Conservation (phyloP, 2,797 vertebrate species). For the Meda fulgida region DNA sequence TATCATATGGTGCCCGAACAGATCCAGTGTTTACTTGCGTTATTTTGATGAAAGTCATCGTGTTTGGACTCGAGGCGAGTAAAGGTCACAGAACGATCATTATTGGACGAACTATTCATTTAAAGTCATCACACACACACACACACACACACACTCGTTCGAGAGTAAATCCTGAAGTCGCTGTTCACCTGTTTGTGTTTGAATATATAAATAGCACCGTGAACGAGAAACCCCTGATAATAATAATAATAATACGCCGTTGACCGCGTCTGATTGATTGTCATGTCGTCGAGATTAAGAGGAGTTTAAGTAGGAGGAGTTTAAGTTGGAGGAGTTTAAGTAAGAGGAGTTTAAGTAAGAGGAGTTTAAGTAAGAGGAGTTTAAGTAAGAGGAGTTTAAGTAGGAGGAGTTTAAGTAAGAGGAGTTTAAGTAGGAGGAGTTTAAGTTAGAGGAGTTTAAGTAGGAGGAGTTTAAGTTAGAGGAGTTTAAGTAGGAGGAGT, state of each 20-base stretch:
- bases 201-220: constrained; percentile 63
- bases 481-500: no score
- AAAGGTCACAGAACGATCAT: background rate
- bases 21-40: background rate
- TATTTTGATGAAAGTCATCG: background rate
- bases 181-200: constrained; percentile 53
- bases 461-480: no score
- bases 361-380: no score
- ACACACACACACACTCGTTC: constrained; percentile 3
- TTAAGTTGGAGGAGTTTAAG: no score
- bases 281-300: constrained; percentile 30
- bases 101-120: background rate
- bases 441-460: no score
- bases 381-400: no score
- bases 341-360: no score
- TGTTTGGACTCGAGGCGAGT: background rate
- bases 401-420: no score
- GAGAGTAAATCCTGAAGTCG: constrained; percentile 46
- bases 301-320: no score
- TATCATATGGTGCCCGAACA: no score
- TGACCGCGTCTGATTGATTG: constrained; percentile 56
- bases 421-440: no score
- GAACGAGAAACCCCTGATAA: constrained; percentile 51
- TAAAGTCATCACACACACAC: background rate
- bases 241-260: background rate